Conservation (phyloP, 2,888 invertebrate species). For the Tinea semifulvella region DNA sequence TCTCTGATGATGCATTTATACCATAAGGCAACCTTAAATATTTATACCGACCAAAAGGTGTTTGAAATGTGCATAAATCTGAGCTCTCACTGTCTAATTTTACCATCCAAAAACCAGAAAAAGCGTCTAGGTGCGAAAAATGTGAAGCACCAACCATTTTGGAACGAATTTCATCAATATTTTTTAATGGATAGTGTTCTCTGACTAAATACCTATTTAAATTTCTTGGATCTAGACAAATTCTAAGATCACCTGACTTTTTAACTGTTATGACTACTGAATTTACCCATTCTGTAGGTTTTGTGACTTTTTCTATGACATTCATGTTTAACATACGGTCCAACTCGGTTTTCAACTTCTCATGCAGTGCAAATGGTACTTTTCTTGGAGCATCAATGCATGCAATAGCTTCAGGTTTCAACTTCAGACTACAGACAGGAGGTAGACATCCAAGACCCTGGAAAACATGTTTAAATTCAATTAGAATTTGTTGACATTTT, state of each 20-base stretch:
- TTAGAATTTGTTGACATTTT: no score
- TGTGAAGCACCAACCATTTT: conserved; percentile 19
- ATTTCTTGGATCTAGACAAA: conserved; percentile 22
- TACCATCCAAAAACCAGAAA: conserved; percentile 22
- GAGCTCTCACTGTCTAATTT: conserved; percentile 17
- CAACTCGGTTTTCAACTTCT: conserved; percentile 18
- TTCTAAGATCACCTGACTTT: conserved; percentile 20
- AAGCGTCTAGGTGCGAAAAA: conserved; percentile 21
- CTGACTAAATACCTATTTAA: conserved; percentile 21
- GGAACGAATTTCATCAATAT: conserved; percentile 21
- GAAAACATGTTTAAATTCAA: no score
- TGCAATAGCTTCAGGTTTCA: no score
- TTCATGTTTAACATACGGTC: conserved; percentile 14
- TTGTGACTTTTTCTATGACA: conserved; percentile 17
- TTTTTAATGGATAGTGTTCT: conserved; percentile 22
- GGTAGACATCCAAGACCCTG: no score
- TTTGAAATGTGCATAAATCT: conserved; percentile 22
- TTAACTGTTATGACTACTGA: conserved; percentile 19
- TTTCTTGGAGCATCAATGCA: not conserved
- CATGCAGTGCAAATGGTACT: conserved; percentile 10
- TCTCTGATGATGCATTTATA: conserved; percentile 20
- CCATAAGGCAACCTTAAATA: conserved; percentile 21
- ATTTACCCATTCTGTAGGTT: conserved; percentile 22
- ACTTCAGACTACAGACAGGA: no score
- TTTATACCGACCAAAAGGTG: conserved; percentile 20